These are phyloP conservation scores for Buceros bicornis DNA, from an alignment of 2,797 vertebrate genomes.

Conservation along the genomic window DNA sequence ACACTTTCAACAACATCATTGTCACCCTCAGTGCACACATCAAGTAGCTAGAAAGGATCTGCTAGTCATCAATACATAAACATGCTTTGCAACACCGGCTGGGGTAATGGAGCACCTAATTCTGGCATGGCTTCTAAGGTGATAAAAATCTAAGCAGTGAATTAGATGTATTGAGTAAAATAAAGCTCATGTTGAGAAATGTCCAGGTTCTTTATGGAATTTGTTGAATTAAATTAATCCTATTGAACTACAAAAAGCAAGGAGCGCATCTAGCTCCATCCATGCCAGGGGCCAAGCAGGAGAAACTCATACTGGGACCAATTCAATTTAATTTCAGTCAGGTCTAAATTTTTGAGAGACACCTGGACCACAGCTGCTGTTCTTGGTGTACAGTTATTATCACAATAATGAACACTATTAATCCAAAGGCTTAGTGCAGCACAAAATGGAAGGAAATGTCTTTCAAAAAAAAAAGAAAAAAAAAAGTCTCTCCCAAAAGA, in stretches of 20 bases:
- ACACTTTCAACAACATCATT: not conserved
- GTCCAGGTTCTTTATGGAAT: not conserved
- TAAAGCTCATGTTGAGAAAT: slow-evolving; percentile 3
- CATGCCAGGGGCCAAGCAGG: not conserved
- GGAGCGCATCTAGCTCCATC: not conserved
- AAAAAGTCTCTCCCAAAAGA: not conserved
- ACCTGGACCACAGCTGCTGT: not conserved
- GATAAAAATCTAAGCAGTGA: slow-evolving; percentile 29
- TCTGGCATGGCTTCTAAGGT: not conserved
- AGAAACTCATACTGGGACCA: slow-evolving; percentile 25
- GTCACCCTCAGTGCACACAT: not conserved
- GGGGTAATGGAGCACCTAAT: not conserved
- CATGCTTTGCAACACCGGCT: not conserved
- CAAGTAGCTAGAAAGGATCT: not conserved
- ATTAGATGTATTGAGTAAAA: slow-evolving; percentile 11
- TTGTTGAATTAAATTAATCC: slow-evolving; percentile 12
- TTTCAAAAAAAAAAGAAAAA: not conserved
- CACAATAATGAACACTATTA: not conserved
- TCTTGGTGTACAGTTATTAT: not conserved
- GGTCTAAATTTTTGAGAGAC: slow-evolving; percentile 1
- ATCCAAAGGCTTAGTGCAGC: not conserved
- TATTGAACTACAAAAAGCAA: not conserved
- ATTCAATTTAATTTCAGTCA: not conserved
- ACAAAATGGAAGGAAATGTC: not conserved
- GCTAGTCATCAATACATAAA: not conserved